Conservation (phyloP, 2,888 invertebrate genomes). For the Philopedon plagiatum region DNA sequence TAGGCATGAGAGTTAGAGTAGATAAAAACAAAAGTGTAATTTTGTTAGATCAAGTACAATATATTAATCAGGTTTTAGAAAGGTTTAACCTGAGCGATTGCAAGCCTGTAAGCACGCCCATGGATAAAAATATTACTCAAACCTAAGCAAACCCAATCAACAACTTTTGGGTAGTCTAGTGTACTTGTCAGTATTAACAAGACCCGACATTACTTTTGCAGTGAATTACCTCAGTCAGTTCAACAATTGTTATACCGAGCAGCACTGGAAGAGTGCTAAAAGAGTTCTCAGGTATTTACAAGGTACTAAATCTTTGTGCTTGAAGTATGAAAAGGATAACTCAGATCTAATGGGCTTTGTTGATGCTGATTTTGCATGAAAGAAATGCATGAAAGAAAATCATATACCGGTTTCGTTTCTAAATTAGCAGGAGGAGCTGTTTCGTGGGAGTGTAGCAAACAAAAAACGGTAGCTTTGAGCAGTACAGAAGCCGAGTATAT, state of each 20-base stretch:
- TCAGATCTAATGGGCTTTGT: conserved; percentile 28
- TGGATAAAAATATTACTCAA: not conserved
- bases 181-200: conserved; percentile 49
- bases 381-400: conserved; percentile 60
- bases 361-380: conserved; percentile 40
- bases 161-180: conserved; percentile 17
- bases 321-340: conserved; percentile 21
- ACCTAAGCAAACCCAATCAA: not conserved
- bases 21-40: conserved; percentile 22
- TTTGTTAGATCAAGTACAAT: conserved; percentile 11
- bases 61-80: conserved; percentile 29
- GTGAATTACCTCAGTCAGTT: conserved; percentile 51
- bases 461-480: conserved; percentile 57
- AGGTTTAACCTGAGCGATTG: conserved; percentile 30
- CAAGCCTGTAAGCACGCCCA: conserved; percentile 18
- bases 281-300: conserved; percentile 44
- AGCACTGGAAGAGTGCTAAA: conserved; percentile 49
- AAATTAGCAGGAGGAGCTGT: conserved; percentile 50
- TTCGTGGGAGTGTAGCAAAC: conserved; percentile 58
- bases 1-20: conserved; percentile 14
- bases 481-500: conserved; percentile 59
- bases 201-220: conserved; percentile 49
- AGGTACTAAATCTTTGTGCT: conserved; percentile 38
- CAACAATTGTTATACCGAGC: conserved; percentile 44
- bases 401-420: conserved; percentile 60